These are phyloP conservation scores for Grantiella picta DNA, from an alignment of 2,113 vertebrate species.

Conservation along the genomic window DNA sequence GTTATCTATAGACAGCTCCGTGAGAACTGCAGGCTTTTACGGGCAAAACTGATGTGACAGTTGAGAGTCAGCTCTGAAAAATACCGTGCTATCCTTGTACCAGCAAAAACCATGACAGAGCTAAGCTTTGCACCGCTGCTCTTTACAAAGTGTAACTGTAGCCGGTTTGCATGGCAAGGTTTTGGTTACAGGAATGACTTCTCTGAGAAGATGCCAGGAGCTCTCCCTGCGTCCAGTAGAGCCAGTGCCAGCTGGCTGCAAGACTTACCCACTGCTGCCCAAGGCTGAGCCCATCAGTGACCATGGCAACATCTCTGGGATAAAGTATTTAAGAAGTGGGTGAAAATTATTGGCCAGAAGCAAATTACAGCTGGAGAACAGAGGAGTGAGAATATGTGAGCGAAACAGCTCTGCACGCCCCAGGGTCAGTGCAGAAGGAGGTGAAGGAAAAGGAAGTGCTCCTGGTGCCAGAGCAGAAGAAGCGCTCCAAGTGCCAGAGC, in stretches of 20 bases:
- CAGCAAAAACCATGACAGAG: neutral
- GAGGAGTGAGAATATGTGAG: neutral
- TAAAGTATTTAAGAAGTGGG: neutral
- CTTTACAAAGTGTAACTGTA: neutral
- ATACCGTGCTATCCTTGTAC: rapidly evolving
- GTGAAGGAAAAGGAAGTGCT: neutral
- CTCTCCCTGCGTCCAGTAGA: neutral
- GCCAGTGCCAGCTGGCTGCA: neutral
- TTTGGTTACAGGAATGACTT: neutral
- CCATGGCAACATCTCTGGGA: neutral
- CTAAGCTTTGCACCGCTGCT: neutral
- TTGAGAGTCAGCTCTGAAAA: neutral
- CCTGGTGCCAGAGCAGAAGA: neutral
- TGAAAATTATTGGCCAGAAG: neutral
- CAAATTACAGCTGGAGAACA: neutral
- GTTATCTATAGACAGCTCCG: rapidly evolving
- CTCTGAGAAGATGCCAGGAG: neutral
- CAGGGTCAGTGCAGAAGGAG: neutral
- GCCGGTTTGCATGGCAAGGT: neutral
- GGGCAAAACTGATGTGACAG: neutral
- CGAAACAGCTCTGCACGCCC: neutral
- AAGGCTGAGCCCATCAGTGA: neutral
- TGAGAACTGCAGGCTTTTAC: rapidly evolving
- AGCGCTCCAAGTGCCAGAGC: neutral
- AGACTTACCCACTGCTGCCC: rapidly evolving